Conservation (phyloP, 2,113 vertebrate species). For the Sardina pilchardus region DNA sequence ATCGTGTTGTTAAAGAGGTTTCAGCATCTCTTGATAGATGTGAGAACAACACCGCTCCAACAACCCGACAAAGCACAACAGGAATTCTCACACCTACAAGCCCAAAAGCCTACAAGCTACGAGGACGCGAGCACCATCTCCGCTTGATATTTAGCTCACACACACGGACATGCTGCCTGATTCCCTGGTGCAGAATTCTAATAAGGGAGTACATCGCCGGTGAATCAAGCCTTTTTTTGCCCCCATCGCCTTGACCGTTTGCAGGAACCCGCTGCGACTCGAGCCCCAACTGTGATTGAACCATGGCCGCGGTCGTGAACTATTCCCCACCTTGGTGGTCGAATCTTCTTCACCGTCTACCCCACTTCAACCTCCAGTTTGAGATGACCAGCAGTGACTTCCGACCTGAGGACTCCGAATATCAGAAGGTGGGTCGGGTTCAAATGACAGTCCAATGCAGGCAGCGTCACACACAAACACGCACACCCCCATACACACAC, state of each 20-base stretch:
- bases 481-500: background rate
- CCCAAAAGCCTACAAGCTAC: background rate
- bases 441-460: background rate
- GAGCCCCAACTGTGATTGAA: constrained; percentile 32
- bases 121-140: background rate
- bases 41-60: background rate
- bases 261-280: constrained; percentile 33
- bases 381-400: constrained; percentile 85
- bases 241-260: background rate
- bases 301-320: constrained; percentile 87
- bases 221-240: background rate
- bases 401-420: constrained; percentile 86
- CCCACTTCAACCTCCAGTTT: constrained; percentile 88
- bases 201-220: background rate
- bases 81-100: constrained; percentile 11
- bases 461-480: background rate
- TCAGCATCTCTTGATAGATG: constrained; percentile 1
- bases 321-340: constrained; percentile 95
- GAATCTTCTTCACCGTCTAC: constrained; percentile 89
- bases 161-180: constrained; percentile 24
- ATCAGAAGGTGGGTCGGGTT: constrained; percentile 84
- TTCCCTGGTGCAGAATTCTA: background rate
- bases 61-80: background rate
- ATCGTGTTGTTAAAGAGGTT: background rate
- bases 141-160: background rate